Conservation (phyloP, 2,113 vertebrate genomes). For the Oncorhynchus gorbuscha region DNA sequence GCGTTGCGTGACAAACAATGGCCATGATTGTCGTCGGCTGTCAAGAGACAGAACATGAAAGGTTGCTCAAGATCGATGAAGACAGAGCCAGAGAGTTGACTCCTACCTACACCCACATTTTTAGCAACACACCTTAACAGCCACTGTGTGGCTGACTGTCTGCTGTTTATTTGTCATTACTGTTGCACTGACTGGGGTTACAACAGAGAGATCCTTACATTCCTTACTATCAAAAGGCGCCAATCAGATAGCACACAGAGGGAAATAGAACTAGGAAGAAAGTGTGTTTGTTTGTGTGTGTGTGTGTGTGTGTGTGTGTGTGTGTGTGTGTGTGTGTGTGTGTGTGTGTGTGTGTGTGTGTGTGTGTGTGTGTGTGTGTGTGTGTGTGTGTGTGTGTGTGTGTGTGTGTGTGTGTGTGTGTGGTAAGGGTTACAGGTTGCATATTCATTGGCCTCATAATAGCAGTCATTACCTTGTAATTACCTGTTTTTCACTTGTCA, state of each 20-base stretch:
- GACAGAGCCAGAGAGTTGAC: neutral
- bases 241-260: too few relatives aligned
- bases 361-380: neutral
- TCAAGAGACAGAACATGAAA: constrained; percentile 48
- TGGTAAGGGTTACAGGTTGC: neutral
- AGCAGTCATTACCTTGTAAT: constrained; percentile 49
- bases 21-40: constrained; percentile 51
- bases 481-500: constrained; percentile 48
- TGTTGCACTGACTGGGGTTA: neutral
- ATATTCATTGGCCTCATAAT: constrained; percentile 50
- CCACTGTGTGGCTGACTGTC: too few relatives aligned
- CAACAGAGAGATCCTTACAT: neutral
- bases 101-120: too few relatives aligned
- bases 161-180: neutral
- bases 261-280: too few relatives aligned
- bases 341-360: neutral
- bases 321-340: neutral
- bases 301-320: neutral
- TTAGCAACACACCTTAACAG: too few relatives aligned
- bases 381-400: neutral
- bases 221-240: neutral
- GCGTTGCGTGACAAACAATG: constrained; percentile 53
- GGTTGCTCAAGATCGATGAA: constrained; percentile 4
- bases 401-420: neutral
- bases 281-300: neutral